These are phyloP conservation scores for Oreortyx pictus DNA, from an alignment of 2,797 vertebrate species.

Conservation along the genomic window DNA sequence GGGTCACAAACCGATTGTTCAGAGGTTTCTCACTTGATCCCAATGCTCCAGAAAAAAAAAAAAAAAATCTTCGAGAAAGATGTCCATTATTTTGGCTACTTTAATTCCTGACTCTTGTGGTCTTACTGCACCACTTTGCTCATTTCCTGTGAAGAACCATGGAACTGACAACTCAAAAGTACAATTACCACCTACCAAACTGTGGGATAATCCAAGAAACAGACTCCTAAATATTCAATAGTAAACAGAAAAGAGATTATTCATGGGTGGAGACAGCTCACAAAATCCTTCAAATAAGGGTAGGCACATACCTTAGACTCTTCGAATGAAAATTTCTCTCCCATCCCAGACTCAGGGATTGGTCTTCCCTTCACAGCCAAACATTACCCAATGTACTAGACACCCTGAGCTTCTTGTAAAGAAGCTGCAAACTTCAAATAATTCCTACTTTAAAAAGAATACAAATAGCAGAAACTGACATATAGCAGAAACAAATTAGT, in stretches of 20 bases:
- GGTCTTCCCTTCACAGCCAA: background rate
- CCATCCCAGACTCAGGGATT: background rate
- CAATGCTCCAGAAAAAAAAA: background rate
- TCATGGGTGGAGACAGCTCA: background rate
- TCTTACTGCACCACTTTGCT: background rate
- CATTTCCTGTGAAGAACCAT: background rate
- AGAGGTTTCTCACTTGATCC: background rate
- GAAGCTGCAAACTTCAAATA: background rate
- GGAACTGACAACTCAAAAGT: background rate
- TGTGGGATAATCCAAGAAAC: background rate
- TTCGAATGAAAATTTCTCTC: background rate
- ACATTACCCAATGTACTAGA: background rate
- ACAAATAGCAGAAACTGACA: background rate
- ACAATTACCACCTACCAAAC: background rate
- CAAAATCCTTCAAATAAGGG: background rate
- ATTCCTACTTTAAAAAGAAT: background rate
- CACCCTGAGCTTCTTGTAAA: fast-evolving
- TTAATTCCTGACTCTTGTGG: background rate
- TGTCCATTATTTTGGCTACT: background rate
- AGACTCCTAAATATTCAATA: background rate
- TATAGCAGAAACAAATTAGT: background rate
- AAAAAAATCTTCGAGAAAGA: background rate
- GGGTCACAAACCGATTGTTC: background rate
- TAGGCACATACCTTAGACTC: fast-evolving
- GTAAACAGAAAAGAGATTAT: background rate